A percentile compares a stretch with the other conserved stretches of the same genome.
These are phyloP conservation scores for Diogma glabrata DNA, from an alignment of 2,888 invertebrate species.

Conservation along the genomic window DNA sequence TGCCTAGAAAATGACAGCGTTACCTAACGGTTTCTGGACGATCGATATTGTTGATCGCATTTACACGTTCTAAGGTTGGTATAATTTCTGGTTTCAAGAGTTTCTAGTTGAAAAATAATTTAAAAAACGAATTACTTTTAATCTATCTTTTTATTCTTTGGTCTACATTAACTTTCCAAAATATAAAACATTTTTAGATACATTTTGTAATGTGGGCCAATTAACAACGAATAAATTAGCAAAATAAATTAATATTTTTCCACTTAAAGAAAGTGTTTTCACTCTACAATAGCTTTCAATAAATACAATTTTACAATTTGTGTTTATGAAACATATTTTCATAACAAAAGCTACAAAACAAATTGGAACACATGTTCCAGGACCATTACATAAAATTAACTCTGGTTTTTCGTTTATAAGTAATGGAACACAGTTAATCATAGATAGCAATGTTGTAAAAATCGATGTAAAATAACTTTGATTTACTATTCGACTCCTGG, in stretches of 20 bases:
- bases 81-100: too few species aligned
- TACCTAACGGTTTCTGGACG: too few species aligned
- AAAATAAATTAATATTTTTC: constrained; percentile 70
- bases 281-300: constrained; percentile 94
- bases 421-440: constrained; percentile 55
- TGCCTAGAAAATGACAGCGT: too few species aligned
- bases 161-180: constrained; percentile 59
- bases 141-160: too few species aligned
- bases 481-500: constrained; percentile 75
- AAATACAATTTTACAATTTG: constrained; percentile 67
- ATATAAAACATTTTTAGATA: constrained; percentile 56
- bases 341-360: constrained; percentile 67
- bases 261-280: constrained; percentile 75
- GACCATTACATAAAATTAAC: constrained; percentile 84
- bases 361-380: constrained; percentile 91
- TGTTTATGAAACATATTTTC: constrained; percentile 50
- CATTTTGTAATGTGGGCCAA: constrained; percentile 67
- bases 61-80: too few species aligned
- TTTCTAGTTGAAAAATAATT: too few species aligned
- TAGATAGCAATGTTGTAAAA: constrained; percentile 63
- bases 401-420: constrained; percentile 61
- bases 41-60: too few species aligned
- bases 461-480: constrained; percentile 75
- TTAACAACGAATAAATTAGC: constrained; percentile 85
- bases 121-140: too few species aligned